Conservation (phyloP, 1,140 invertebrate species). For the Spodoptera frugiperda region DNA sequence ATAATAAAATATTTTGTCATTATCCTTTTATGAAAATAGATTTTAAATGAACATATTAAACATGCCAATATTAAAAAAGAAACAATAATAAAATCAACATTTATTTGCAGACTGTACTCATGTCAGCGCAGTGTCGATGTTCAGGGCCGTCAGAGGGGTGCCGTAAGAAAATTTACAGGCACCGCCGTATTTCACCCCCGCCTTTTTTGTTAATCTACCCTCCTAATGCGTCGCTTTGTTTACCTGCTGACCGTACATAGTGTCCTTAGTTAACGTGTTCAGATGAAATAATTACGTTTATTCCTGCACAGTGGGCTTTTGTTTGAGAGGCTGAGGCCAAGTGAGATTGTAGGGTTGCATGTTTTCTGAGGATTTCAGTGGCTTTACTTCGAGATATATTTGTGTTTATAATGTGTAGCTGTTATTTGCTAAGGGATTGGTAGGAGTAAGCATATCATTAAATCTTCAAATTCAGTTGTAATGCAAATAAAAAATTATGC, state of each 20-base stretch:
- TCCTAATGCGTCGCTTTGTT: constrained; percentile 84
- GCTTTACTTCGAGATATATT: too few species aligned
- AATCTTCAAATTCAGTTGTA: too few species aligned
- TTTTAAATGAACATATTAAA: too few species aligned
- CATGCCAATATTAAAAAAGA: not conserved
- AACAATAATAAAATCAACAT: not conserved
- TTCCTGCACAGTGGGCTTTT: not conserved
- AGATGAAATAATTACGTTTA: constrained; percentile 29
- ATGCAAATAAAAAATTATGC: too few species aligned
- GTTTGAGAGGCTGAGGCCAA: not conserved
- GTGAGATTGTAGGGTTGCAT: not conserved
- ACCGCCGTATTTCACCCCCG: constrained; percentile 81
- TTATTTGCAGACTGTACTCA: constrained; percentile 67
- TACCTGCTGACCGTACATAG: constrained; percentile 80
- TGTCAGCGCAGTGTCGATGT: constrained; percentile 79
- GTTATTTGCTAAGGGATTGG: too few species aligned
- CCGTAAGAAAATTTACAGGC: constrained; percentile 85
- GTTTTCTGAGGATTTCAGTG: not conserved
- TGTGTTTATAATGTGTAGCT: too few species aligned
- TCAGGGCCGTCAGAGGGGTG: constrained; percentile 68
- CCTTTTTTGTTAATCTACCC: constrained; percentile 81
- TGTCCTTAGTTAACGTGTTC: constrained; percentile 27
- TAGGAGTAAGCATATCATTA: too few species aligned
- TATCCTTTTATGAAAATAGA: too few species aligned
- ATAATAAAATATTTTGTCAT: too few species aligned